Conservation (phyloP, 35 echinoderm and acorn worm species). For the Patiria miniata region DNA sequence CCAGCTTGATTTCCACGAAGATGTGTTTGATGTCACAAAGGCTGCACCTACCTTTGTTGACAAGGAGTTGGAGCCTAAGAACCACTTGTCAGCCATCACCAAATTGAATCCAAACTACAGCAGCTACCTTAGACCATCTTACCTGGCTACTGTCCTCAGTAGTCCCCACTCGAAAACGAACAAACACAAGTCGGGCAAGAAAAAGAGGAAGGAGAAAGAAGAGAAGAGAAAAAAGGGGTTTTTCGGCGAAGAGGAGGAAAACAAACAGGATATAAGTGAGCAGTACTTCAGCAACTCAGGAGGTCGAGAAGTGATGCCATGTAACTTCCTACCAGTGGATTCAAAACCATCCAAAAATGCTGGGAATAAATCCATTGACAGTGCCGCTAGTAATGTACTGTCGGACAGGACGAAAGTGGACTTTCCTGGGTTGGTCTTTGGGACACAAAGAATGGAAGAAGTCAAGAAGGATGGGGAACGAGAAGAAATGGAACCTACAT, state of each 20-base stretch:
- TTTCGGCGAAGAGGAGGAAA: background rate
- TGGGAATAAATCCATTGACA: background rate
- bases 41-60: background rate
- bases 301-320: background rate
- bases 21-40: background rate
- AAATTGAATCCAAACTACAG: slow-evolving; percentile 78
- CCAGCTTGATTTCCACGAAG: slow-evolving; percentile 40
- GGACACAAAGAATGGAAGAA: background rate
- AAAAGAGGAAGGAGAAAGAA: slow-evolving; percentile 47
- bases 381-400: background rate
- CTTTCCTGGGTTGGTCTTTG: background rate
- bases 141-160: slow-evolving; percentile 77
- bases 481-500: background rate
- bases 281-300: slow-evolving; percentile 24
- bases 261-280: background rate
- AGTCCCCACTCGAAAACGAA: background rate
- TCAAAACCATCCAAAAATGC: background rate
- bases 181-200: slow-evolving; percentile 38
- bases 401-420: background rate
- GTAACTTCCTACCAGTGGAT: background rate
- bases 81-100: slow-evolving; percentile 69
- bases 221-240: slow-evolving; percentile 13
- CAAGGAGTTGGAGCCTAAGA: slow-evolving; percentile 49
- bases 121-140: slow-evolving; percentile 83
- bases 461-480: background rate